Conservation (phyloP, 2,888 invertebrate species). For the Pseudococcus jackbeardsleyi region DNA sequence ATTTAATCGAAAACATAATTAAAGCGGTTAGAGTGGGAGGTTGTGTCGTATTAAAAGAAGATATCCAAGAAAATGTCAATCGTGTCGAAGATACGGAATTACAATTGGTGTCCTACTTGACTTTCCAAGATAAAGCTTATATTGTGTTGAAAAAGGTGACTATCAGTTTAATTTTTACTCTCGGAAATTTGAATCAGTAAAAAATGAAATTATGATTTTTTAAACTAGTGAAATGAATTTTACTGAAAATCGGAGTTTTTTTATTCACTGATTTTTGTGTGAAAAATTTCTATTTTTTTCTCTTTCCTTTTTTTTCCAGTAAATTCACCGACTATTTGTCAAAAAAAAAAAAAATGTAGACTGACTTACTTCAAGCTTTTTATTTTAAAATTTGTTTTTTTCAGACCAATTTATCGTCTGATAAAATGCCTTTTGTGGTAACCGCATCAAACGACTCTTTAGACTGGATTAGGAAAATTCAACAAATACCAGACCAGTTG, state of each 20-base stretch:
- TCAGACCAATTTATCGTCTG: constrained; percentile 12
- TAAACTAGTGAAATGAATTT: too few species aligned
- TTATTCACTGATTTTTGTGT: too few species aligned
- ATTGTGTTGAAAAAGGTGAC: constrained; percentile 58
- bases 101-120: constrained; percentile 76
- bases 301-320: too few species aligned
- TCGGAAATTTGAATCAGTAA: too few species aligned
- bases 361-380: background rate
- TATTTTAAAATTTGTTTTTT: background rate
- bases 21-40: constrained; percentile 78
- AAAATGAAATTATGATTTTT: too few species aligned
- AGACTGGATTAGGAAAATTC: constrained; percentile 56
- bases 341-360: too few species aligned
- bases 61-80: constrained; percentile 69
- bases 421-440: constrained; percentile 36
- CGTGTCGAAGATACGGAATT: constrained; percentile 71
- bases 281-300: too few species aligned
- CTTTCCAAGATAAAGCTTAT: constrained; percentile 73
- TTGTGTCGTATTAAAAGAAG: constrained; percentile 82
- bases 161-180: too few species aligned
- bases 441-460: background rate
- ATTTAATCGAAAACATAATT: constrained; percentile 74
- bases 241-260: too few species aligned
- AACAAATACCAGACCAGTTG: constrained; percentile 46
- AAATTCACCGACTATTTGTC: too few species aligned